Conservation (phyloP, 2,888 invertebrate genomes). For the Philereme vetulata region DNA sequence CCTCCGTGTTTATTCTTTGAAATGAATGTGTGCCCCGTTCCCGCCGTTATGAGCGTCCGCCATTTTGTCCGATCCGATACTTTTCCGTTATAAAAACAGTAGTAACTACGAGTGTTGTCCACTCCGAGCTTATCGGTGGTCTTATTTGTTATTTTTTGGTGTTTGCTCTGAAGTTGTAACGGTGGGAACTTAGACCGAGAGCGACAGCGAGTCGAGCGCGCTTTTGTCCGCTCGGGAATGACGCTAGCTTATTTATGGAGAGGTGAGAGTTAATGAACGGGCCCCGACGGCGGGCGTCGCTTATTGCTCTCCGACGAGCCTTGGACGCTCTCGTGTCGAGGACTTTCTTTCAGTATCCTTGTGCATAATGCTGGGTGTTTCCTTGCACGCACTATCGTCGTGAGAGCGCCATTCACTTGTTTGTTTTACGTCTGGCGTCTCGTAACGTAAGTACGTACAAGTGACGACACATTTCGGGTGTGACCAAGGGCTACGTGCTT, state of each 20-base stretch:
- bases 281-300: slow-evolving; percentile 71
- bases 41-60: slow-evolving; percentile 62
- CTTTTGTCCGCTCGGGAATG: slow-evolving; percentile 54
- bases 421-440: slow-evolving; percentile 76
- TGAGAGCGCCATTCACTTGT: slow-evolving; percentile 73
- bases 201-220: slow-evolving; percentile 36
- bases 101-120: slow-evolving; percentile 44
- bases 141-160: slow-evolving; percentile 62
- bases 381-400: slow-evolving; percentile 70
- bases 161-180: slow-evolving; percentile 52
- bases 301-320: slow-evolving; percentile 75
- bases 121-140: slow-evolving; percentile 54
- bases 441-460: slow-evolving; percentile 30
- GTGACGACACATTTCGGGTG: slow-evolving; percentile 70
- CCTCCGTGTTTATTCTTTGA: slow-evolving; percentile 77
- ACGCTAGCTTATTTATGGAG: slow-evolving; percentile 66
- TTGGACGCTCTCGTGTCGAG: slow-evolving; percentile 78
- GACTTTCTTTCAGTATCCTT: slow-evolving; percentile 79
- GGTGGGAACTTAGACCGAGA: slow-evolving; percentile 54
- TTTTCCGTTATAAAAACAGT: slow-evolving; percentile 67
- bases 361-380: slow-evolving; percentile 77
- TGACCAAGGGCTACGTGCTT: slow-evolving; percentile 61
- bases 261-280: slow-evolving; percentile 77
- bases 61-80: slow-evolving; percentile 59
- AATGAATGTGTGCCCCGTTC: slow-evolving; percentile 72